Conservation (phyloP, 2,113 vertebrate genomes). For the Albula glossodonta region DNA sequence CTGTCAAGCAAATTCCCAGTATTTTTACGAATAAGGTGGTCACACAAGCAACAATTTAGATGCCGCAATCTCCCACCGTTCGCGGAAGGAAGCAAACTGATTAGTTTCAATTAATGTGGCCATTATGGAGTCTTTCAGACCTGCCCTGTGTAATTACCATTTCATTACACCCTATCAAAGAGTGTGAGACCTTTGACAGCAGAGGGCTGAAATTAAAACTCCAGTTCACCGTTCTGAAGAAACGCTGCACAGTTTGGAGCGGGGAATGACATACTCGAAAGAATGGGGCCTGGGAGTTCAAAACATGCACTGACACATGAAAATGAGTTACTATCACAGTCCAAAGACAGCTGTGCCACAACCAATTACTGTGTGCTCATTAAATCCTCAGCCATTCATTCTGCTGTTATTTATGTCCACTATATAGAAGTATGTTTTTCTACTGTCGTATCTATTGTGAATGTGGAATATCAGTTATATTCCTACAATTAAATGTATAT, state of each 20-base stretch:
- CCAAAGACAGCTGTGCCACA: background rate
- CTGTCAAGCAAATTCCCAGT: background rate
- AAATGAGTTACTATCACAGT: constrained; percentile 4
- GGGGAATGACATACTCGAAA: no score
- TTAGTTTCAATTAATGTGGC: constrained; percentile 21
- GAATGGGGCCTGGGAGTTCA: background rate
- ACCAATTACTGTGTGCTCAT: constrained; percentile 1
- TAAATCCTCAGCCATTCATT: background rate
- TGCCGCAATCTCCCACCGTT: background rate
- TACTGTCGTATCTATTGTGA: background rate
- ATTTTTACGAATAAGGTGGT: background rate
- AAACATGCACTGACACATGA: constrained; percentile 1
- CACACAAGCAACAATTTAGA: background rate
- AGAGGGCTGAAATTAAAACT: background rate
- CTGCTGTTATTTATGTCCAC: background rate
- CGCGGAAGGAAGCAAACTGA: background rate
- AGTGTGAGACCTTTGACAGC: constrained; percentile 19
- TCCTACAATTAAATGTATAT: no score
- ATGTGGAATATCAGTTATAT: no score
- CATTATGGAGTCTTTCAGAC: background rate
- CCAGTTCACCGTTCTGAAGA: no score
- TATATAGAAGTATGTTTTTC: background rate
- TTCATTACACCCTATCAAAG: constrained; percentile 17
- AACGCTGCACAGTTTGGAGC: background rate
- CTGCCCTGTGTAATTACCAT: constrained; percentile 24